phyloP scores from a whole-genome alignment of 2,888 invertebrate species.

The Hypsopygia costalis region DNA sequence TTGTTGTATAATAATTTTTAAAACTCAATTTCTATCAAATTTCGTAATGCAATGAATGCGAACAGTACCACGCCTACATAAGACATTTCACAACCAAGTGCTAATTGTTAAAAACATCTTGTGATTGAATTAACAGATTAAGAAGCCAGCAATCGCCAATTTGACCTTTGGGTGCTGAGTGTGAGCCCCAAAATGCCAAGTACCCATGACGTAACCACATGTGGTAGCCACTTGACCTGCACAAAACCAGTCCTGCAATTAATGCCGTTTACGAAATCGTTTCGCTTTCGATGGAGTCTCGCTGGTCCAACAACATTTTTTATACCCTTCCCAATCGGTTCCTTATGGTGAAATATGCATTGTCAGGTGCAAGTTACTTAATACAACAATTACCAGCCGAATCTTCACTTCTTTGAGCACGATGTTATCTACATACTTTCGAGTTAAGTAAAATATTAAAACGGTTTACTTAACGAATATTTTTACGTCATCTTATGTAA shows the following conservation, averaged over 20 bases:
- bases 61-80: no score
- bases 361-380: background rate
- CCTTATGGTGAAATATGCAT: background rate
- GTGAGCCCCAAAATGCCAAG: conserved; percentile 1
- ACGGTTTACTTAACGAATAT: background rate
- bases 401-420: background rate
- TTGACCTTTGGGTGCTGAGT: conserved; percentile 4
- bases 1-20: no score
- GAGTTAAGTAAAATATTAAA: background rate
- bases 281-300: background rate
- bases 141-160: background rate
- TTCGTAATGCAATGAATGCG: no score
- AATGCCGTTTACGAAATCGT: conserved; percentile 2
- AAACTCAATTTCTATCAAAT: no score
- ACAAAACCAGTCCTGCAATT: conserved; percentile 1
- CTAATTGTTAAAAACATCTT: conserved; percentile 3
- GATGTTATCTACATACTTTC: background rate
- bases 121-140: conserved; percentile 8
- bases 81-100: no score
- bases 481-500: background rate
- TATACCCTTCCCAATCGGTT: background rate
- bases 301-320: background rate
- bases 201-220: conserved; percentile 2
- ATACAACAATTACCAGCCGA: background rate
- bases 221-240: background rate